Evolutionary conservation across 2,888 invertebrate genomes (phyloP).

Genomic region (Gasteruption jaculator): DNA sequence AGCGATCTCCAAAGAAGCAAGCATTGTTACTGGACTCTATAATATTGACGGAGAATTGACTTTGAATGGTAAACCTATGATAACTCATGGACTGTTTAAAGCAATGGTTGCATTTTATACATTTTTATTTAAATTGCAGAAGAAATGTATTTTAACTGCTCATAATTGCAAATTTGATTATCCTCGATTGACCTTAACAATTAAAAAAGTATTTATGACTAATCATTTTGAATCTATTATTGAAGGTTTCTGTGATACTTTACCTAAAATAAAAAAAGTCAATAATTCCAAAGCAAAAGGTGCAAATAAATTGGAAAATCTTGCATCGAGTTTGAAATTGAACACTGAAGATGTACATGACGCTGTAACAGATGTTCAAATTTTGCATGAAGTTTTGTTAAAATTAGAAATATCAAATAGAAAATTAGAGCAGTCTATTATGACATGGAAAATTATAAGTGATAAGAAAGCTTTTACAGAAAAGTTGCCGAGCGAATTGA

Average conservation of each 20-base stretch:
- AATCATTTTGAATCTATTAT: conserved; percentile 1
- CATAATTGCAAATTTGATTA: conserved; percentile 16
- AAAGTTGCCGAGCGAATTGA: not conserved
- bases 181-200: conserved; percentile 1
- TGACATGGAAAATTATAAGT: not conserved
- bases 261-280: conserved; percentile 2
- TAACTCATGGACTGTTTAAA: not conserved
- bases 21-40: conserved; percentile 8
- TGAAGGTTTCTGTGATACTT: conserved; percentile 13
- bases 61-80: conserved; percentile 7
- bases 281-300: conserved; percentile 18
- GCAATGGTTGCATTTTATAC: conserved; percentile 11
- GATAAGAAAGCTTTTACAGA: not conserved
- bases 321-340: conserved; percentile 2
- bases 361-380: not conserved
- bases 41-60: conserved; percentile 6
- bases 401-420: not conserved
- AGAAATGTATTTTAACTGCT: conserved; percentile 11
- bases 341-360: conserved; percentile 1
- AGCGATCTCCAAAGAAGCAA: conserved; percentile 3
- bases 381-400: conserved; percentile 6
- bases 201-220: conserved; percentile 3
- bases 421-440: not conserved
- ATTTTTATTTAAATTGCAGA: conserved; percentile 5
- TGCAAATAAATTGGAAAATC: not conserved